These are phyloP conservation scores for Enteromius paludinosus DNA, from an alignment of 2,797 vertebrate genomes.

Conservation along the genomic window DNA sequence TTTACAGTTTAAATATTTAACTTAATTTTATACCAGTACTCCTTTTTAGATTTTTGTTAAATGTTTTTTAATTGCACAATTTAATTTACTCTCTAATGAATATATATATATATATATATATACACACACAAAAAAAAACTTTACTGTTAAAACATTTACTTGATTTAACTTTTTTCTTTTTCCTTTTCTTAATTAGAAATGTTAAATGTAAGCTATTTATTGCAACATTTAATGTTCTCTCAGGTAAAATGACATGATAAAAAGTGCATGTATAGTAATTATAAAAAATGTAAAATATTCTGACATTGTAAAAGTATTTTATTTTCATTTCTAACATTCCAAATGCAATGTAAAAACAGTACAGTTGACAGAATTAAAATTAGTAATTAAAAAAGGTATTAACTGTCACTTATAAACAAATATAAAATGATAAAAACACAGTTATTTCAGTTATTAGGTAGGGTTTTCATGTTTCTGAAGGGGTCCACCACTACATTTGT, in stretches of 20 bases:
- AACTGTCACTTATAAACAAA: not conserved
- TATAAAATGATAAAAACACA: conserved; percentile 1
- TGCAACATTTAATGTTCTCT: not conserved
- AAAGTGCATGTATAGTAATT: not conserved
- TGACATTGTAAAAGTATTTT: not conserved
- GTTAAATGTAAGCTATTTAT: not conserved
- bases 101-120: too few relatives aligned
- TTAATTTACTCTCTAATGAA: too few relatives aligned
- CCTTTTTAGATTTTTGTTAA: not conserved
- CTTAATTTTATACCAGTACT: not conserved
- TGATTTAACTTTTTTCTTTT: too few relatives aligned
- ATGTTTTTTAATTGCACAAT: too few relatives aligned
- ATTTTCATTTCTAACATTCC: not conserved
- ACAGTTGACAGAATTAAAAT: not conserved
- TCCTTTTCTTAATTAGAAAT: not conserved
- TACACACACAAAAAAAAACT: too few relatives aligned
- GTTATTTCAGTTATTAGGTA: not conserved
- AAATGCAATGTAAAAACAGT: not conserved
- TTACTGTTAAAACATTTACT: too few relatives aligned
- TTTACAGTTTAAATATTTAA: not conserved
- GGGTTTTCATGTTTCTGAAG: not conserved
- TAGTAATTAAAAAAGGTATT: not conserved
- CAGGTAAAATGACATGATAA: not conserved
- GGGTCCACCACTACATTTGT: not conserved
- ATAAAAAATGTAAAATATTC: not conserved